Evolutionary conservation across 2,113 vertebrate species (phyloP), one percentile per base, ranked within the genome.

Genomic region (Serinus canaria): DNA sequence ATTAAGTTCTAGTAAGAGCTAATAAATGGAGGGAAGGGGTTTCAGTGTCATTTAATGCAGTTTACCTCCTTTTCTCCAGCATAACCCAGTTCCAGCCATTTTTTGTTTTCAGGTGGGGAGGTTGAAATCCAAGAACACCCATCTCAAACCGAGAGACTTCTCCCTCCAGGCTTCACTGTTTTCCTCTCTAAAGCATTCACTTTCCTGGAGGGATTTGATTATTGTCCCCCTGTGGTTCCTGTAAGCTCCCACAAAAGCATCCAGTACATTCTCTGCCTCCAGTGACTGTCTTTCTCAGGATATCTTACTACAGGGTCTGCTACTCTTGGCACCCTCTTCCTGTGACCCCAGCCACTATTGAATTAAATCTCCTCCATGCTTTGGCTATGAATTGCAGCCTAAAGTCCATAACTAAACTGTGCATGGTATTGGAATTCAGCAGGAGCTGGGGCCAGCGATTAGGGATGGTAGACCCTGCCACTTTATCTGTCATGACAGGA

Each of bases 391-490:
- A 95, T 94, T 60, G 31, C 73, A 93, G 75, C 69, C 94, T 92
- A 83, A 78, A 91, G 89, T 91, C 94, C 39, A 97, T 97, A 97
- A 92, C 73, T 73, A 79, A 94, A 91, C 35, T 94, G 87, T 83
- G 76, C 89, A 43, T 68, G 81, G 83, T 96, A 83, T 28, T 93
- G 92, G 83, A 95, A 97, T 96, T 91, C 92, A 92, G 93, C 66
- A 89, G 86, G 88, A 90, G 83, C 80, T 35, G 62, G 43, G 89
- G 95, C 95, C 96, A 96, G 94, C 92, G 1, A 95, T 95, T 96
- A 96, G 92, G 88, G 52, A 97, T 81, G 94, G 95, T 96, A 96
- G 93, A 90, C 90, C 94, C 88, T 95, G 92, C 90, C 94, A 95
- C 86, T 94, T 93, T 96, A 96, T 96, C 96, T 96, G 83, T 96